A percentile compares a stretch with the other conserved stretches of the same genome.
Evolutionary conservation across 1,140 invertebrate species (phyloP).

Genomic region (Drosophila baimaii): DNA sequence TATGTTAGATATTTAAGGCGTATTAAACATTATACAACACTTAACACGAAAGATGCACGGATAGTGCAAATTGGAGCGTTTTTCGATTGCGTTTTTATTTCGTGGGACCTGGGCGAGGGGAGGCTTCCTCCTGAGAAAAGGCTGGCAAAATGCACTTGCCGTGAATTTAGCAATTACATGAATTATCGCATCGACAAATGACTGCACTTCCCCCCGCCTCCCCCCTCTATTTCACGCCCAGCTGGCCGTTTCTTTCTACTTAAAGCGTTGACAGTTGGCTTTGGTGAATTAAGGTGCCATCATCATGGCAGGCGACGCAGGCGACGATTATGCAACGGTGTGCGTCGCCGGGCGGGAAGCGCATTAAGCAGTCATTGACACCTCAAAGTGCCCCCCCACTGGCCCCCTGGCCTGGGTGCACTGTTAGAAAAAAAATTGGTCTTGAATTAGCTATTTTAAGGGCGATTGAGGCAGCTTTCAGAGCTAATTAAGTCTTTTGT

Average conservation of each 20-base stretch:
- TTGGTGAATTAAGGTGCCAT: conserved; percentile 38
- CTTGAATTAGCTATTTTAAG: not conserved
- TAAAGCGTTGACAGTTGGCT: conserved; percentile 44
- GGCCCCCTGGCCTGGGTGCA: not conserved
- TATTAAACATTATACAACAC: conserved; percentile 5
- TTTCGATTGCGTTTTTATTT: conserved; percentile 22
- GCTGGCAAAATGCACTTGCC: conserved; percentile 36
- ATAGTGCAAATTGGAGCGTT: conserved; percentile 27
- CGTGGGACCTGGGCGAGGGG: not conserved
- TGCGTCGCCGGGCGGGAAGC: conserved; percentile 33
- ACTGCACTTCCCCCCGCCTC: not conserved
- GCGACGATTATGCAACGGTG: conserved; percentile 37
- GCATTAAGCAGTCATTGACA: conserved; percentile 67
- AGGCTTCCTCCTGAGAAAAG: conserved; percentile 12
- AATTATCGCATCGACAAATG: conserved; percentile 53
- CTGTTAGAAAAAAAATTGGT: not conserved
- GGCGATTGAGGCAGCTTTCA: not conserved
- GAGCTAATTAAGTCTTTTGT: not conserved
- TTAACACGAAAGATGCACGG: not conserved
- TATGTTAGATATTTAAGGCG: conserved; percentile 4
- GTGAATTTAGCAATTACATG: conserved; percentile 47
- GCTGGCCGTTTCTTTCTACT: conserved; percentile 20
- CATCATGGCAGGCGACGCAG: conserved; percentile 17
- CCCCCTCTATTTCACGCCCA: conserved; percentile 11
- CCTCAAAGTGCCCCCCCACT: conserved; percentile 29